A percentile compares a stretch with the other conserved stretches of the same genome.
Evolutionary conservation across 2,797 vertebrate genomes (phyloP).

Genomic region (Pelochelys cantorii): DNA sequence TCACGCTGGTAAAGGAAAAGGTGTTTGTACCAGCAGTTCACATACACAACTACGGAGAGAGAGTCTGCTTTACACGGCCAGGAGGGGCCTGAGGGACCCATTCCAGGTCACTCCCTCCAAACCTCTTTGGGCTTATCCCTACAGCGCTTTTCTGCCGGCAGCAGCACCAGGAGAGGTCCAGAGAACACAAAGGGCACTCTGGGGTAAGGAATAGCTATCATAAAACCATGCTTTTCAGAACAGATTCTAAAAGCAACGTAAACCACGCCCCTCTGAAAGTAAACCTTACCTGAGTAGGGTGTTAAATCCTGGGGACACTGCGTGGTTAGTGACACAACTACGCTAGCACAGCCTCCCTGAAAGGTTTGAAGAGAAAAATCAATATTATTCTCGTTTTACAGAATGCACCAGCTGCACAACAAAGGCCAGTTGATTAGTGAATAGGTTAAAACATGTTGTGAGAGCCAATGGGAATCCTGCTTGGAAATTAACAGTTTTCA

Average conservation of each 20-base stretch:
- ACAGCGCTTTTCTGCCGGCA: neutral
- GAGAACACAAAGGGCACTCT: fast-evolving
- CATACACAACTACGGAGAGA: neutral
- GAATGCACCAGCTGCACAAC: neutral
- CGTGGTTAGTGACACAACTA: conserved; percentile 95
- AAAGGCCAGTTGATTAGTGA: neutral
- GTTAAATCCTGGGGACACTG: conserved; percentile 97
- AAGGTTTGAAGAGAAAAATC: conserved; percentile 57
- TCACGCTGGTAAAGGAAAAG: neutral
- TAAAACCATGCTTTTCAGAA: neutral
- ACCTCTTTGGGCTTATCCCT: neutral
- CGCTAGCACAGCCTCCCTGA: conserved; percentile 96
- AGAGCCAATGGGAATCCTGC: neutral
- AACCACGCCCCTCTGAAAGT: neutral
- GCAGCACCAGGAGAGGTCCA: neutral
- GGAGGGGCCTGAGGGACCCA: neutral
- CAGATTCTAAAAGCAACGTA: neutral
- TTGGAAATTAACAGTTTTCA: neutral
- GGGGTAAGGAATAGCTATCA: neutral
- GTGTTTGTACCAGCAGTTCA: fast-evolving
- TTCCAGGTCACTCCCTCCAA: fast-evolving
- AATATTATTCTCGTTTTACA: neutral
- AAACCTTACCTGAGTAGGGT: conserved; percentile 90
- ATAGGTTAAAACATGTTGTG: neutral
- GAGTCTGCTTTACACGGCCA: neutral